Conservation (phyloP, 2,113 vertebrate genomes). For the Ophiodon elongatus region DNA sequence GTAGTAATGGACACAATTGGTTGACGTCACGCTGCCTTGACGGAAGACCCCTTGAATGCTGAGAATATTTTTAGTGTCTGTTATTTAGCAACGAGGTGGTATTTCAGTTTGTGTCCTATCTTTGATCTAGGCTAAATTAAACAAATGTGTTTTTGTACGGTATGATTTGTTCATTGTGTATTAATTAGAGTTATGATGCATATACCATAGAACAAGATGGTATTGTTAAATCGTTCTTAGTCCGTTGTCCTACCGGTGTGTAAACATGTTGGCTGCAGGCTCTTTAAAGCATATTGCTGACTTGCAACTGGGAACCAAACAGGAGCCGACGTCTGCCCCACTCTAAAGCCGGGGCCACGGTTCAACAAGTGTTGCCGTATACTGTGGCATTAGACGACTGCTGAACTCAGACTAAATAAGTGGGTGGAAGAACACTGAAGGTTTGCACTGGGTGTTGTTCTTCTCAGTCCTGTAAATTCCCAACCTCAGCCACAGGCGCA, state of each 20-base stretch:
- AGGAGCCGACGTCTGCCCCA: conserved; percentile 18
- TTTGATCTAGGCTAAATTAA: conserved; percentile 23
- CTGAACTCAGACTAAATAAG: conserved; percentile 62
- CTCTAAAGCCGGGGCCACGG: conserved; percentile 7
- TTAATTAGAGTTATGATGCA: conserved; percentile 16
- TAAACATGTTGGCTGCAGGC: neutral
- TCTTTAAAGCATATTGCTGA: conserved; percentile 27
- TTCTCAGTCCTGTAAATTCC: conserved; percentile 77
- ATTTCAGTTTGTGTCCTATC: neutral
- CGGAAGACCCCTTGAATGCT: neutral
- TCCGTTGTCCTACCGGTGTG: neutral
- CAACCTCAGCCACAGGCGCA: conserved; percentile 75
- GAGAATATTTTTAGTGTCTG: neutral
- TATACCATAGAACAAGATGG: conserved; percentile 8
- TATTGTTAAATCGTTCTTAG: neutral
- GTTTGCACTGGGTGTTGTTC: conserved; percentile 64
- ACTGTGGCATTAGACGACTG: conserved; percentile 47
- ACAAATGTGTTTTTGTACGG: neutral
- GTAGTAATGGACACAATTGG: neutral
- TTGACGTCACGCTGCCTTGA: neutral
- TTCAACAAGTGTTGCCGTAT: conserved; percentile 19
- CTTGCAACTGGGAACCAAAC: conserved; percentile 17
- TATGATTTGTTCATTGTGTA: conserved; percentile 3
- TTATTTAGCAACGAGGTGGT: neutral
- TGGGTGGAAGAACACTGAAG: conserved; percentile 62